Percentiles rank a stretch among this genome's conserved stretches.
These are phyloP conservation scores for Dicrostonyx torquatus DNA, from an alignment of 2,797 vertebrate species.

Conservation along the genomic window DNA sequence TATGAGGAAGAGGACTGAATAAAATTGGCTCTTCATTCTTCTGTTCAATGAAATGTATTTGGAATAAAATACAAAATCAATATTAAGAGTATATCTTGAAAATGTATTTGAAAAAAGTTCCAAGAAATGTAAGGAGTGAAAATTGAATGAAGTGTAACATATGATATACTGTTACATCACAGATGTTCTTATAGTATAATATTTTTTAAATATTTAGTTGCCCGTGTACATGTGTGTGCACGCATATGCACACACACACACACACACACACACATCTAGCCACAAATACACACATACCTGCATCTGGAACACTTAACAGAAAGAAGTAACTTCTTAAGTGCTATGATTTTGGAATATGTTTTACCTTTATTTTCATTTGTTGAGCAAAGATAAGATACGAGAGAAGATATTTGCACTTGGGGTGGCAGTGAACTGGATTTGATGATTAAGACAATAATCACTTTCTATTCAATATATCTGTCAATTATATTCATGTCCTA, in stretches of 20 bases:
- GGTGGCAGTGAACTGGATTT: not conserved
- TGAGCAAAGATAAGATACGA: not conserved
- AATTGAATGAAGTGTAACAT: not conserved
- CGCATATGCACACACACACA: too few species aligned
- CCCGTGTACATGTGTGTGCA: fast-evolving
- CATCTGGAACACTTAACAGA: not conserved
- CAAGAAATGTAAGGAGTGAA: not conserved
- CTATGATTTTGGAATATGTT: not conserved
- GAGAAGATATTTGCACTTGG: not conserved
- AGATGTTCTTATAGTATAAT: not conserved
- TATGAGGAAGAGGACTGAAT: not conserved
- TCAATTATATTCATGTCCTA: not conserved
- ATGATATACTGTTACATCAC: not conserved
- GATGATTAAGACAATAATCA: slow-evolving; percentile 47
- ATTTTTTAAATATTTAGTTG: not conserved
- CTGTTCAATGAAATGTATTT: not conserved
- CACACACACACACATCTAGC: not conserved
- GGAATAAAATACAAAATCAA: not conserved
- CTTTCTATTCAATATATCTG: not conserved
- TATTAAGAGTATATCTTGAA: not conserved
- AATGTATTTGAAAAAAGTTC: not conserved
- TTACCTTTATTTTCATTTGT: slow-evolving; percentile 32
- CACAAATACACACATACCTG: not conserved
- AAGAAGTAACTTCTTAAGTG: not conserved
- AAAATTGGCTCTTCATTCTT: slow-evolving; percentile 42